Evolutionary conservation across 1,140 invertebrate genomes (phyloP).

Genomic region (Nylanderia fulva): DNA sequence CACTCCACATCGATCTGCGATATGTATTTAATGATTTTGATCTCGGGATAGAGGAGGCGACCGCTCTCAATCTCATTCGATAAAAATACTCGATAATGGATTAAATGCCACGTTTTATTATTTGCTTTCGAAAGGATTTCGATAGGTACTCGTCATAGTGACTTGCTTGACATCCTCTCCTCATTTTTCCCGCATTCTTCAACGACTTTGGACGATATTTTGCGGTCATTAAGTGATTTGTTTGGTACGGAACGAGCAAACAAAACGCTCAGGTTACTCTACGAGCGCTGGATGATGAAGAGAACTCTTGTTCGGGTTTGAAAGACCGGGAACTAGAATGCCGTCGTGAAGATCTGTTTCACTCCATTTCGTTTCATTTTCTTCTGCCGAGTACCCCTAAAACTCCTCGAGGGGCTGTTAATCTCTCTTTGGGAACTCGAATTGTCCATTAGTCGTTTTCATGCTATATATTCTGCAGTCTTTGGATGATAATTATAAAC

Average conservation of each 20-base stretch:
- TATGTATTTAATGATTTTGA: slow-evolving; percentile 65
- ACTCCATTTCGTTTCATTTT: slow-evolving; percentile 61
- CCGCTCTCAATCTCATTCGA: slow-evolving; percentile 40
- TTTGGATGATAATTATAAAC: slow-evolving; percentile 46
- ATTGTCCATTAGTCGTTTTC: slow-evolving; percentile 56
- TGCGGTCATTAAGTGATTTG: slow-evolving; percentile 43
- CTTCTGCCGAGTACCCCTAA: slow-evolving; percentile 41
- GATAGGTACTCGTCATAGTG: slow-evolving; percentile 25
- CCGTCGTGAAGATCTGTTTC: slow-evolving; percentile 53
- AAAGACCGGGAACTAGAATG: slow-evolving; percentile 57
- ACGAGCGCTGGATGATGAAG: slow-evolving; percentile 40
- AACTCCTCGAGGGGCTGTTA: slow-evolving; percentile 41
- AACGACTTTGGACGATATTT: slow-evolving; percentile 7
- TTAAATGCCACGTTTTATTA: slow-evolving; percentile 19
- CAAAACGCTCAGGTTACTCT: slow-evolving; percentile 39
- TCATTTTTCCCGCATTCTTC: slow-evolving; percentile 16
- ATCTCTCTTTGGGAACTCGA: slow-evolving; percentile 56
- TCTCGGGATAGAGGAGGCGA: slow-evolving; percentile 3
- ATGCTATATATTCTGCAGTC: slow-evolving; percentile 34
- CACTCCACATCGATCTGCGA: slow-evolving; percentile 64
- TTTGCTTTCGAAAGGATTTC: slow-evolving; percentile 18
- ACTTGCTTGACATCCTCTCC: slow-evolving; percentile 6
- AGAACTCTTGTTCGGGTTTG: slow-evolving; percentile 47
- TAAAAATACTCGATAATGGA: slow-evolving; percentile 69
- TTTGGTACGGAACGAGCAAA: slow-evolving; percentile 29